phyloP scores from a whole-genome alignment of 2,797 vertebrate genomes.

The Halcyon chelicuti region DNA sequence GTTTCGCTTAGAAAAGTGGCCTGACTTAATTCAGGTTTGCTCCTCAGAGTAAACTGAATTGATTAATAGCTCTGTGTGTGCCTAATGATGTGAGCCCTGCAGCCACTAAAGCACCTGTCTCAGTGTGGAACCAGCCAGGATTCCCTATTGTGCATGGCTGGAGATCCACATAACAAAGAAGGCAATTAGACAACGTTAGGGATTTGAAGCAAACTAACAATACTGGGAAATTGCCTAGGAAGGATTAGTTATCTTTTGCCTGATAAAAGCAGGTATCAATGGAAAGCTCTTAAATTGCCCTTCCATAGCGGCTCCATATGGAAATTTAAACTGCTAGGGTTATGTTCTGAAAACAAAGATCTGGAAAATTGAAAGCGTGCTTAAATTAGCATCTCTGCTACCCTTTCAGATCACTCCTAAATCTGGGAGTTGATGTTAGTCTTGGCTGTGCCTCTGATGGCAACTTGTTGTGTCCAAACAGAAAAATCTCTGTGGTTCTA shows the following conservation, averaged over 20 bases:
- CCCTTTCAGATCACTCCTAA: not conserved
- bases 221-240: not conserved
- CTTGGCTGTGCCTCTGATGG: not conserved
- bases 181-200: conserved; percentile 64
- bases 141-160: conserved; percentile 36
- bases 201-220: conserved; percentile 24
- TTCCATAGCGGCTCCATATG: not conserved
- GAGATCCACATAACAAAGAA: conserved; percentile 64
- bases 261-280: conserved; percentile 28
- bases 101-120: conserved; percentile 59
- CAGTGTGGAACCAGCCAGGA: not conserved
- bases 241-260: conserved; percentile 33
- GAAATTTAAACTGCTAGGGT: not conserved
- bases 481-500: not conserved
- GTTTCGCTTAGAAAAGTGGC: conserved; percentile 17
- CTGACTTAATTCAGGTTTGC: conserved; percentile 36
- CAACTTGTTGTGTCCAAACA: not conserved
- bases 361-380: not conserved
- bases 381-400: conserved; percentile 22
- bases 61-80: conserved; percentile 45
- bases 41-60: conserved; percentile 26
- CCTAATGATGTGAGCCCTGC: conserved; percentile 7
- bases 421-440: not conserved
- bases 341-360: conserved; percentile 32
- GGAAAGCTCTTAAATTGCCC: not conserved